phyloP scores from a whole-genome alignment of 2,797 vertebrate species.

The Harpagifer antarcticus region DNA sequence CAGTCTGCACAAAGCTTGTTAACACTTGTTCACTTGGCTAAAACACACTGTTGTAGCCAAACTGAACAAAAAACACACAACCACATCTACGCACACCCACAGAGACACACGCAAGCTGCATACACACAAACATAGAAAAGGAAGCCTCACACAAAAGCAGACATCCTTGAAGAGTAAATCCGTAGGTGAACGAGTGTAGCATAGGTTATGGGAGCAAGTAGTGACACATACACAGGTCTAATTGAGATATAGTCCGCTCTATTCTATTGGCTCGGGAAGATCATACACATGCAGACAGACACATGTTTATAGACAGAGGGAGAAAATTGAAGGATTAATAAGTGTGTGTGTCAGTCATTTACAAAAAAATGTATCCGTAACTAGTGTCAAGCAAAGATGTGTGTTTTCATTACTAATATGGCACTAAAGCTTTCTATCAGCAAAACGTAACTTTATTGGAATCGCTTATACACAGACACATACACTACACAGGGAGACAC shows the following conservation, averaged over 20 bases:
- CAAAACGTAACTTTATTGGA: not conserved
- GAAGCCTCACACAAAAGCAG: slow-evolving; percentile 19
- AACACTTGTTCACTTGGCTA: slow-evolving; percentile 83
- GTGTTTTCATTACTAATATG: not conserved
- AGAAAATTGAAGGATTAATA: not conserved
- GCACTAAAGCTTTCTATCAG: not conserved
- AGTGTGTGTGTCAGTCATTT: no score
- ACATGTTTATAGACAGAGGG: not conserved
- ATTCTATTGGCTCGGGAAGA: slow-evolving; percentile 17
- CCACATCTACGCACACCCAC: slow-evolving; percentile 50
- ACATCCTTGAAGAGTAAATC: not conserved
- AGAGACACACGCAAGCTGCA: slow-evolving; percentile 17
- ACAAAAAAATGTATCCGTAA: no score
- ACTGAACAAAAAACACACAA: slow-evolving; percentile 56
- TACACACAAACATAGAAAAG: slow-evolving; percentile 37
- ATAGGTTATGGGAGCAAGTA: slow-evolving; percentile 28
- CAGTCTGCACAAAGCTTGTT: slow-evolving; percentile 80
- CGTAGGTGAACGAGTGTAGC: slow-evolving; percentile 32
- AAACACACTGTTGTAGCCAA: slow-evolving; percentile 56
- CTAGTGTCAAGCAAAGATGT: not conserved
- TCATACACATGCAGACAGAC: slow-evolving; percentile 8
- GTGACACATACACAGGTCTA: slow-evolving; percentile 36
- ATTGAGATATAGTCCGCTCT: no score
- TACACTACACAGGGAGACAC: slow-evolving; percentile 13
- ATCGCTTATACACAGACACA: not conserved